Base-by-base conservation (phyloP, 2,888 invertebrate species). In the Metalampra italica region DNA sequence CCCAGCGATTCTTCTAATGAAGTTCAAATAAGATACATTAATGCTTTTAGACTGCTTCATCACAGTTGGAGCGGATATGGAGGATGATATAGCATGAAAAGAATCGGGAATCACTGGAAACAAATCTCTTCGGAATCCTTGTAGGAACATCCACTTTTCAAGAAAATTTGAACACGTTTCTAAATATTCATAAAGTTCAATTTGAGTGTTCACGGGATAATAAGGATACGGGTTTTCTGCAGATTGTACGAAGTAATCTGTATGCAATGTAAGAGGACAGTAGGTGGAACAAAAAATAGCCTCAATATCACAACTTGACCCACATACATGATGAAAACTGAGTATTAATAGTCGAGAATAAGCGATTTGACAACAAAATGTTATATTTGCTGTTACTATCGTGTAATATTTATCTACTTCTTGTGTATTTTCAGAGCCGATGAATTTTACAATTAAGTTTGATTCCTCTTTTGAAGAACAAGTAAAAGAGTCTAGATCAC, bases 71-170 rank as follows among this genome's bases (percentile, higher is more conserved):
- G 76, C 66, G 13, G 78, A 59, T 39, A 83, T 62, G 14, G 71
- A 55, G 14, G 71, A 62, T 7, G 87, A 82, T 57, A 85, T 78
- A 29, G 79, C 75, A 60, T 83, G 77, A 59, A 88, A 82, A 32
- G 86, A 83, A 55, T 85, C 84, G 29, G 89, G 89, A 57, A 89
- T 83, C 47, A 72, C 68, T 1, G 89, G 88, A 62, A 71, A 83
- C 43, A 89, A 70, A 55, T 89, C 89, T 64, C 84, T 79, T 45
- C 83, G 77, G 62, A 87, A 89, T 8, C 89, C 89, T 80, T 89
- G 88, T 47, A 78, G 78, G 53, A 79, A 88, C 83, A 89, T 78
- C 89, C 89, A 89, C 56, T 76, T 85, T 57, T 88, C 87, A 40
- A 89, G 63, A 66, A 89, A 89, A 32, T 51, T 53, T 12, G 64